Conservation (phyloP, 37 sponge, comb jelly and placozoan genomes). For the Amphimedon queenslandica region DNA sequence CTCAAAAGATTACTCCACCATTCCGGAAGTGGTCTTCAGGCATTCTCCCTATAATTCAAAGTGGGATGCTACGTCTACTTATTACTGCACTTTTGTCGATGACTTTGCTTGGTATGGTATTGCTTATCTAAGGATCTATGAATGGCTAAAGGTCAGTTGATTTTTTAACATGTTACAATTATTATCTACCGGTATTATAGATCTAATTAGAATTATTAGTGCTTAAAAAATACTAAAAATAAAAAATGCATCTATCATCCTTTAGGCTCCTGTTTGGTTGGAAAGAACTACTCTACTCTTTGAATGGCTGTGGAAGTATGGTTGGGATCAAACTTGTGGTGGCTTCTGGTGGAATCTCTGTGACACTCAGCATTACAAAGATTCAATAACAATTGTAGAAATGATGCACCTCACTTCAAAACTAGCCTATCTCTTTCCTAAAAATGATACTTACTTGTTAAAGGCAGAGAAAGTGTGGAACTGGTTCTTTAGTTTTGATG, state of each 20-base stretch:
- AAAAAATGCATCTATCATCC: not conserved
- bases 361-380: conserved; percentile 16
- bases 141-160: conserved; percentile 15
- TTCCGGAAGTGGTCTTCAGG: not conserved
- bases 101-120: conserved; percentile 29
- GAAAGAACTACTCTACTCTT: conserved; percentile 18
- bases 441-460: conserved; percentile 13
- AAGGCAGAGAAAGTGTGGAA: conserved; percentile 24
- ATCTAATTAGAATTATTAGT: too few species aligned
- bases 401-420: conserved; percentile 32
- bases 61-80: conserved; percentile 7
- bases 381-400: conserved; percentile 39
- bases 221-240: too few species aligned
- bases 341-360: conserved; percentile 58
- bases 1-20: not conserved
- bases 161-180: too few species aligned
- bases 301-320: conserved; percentile 48
- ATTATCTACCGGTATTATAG: too few species aligned
- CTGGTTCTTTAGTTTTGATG: conserved; percentile 39
- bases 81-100: conserved; percentile 6
- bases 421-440: conserved; percentile 32
- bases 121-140: conserved; percentile 17
- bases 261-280: conserved; percentile 25
- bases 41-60: conserved; percentile 24
- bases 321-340: conserved; percentile 53